Evolutionary conservation across 2,113 vertebrate genomes (phyloP), one percentile per base, ranked within the genome.

Genomic region (Furnarius figulus): DNA sequence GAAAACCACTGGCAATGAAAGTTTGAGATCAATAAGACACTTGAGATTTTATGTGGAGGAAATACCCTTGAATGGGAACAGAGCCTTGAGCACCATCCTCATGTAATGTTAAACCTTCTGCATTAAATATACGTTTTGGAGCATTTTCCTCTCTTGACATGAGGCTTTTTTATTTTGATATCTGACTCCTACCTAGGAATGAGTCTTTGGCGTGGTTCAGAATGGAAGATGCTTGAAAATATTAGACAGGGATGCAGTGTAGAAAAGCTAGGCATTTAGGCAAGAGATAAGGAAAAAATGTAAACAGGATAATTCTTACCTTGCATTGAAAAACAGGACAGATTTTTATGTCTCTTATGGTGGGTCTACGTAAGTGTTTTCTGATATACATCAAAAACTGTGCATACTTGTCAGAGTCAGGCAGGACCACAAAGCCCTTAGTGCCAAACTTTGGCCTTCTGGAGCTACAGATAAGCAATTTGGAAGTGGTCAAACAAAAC

Each of bases 31-130:
- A 71, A 33, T 81, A 33, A 84, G 6, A 14, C 77, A 5, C 23
- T 84, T 71, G 53, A 63, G 21, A 59, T 74, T 89, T 87, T 87
- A 42, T 77, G 16, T 71, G 52, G 6, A 56, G 68, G 21, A 65
- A 72, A 76, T 28, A 31, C 12, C 44, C 0, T 0, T 55, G 35
- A 56, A 24, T 59, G 6, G 6, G 1, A 6, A 22, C 14, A 22
- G 20, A 72, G 15, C 35, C 40, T 16, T 52, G 49, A 76, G 24
- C 11, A 85, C 4, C 17, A 20, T 4, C 21, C 9, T 35, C 31
- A 19, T 9, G 24, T 40, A 23, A 16, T 3, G 5, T 50, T 55
- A 18, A 16, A 12, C 4, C 10, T 72, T 72, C n/a, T 68, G 24
- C 22, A n/a, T 14, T 27, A 61, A 47, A 81, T 61, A 42, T 66